Base-by-base conservation (phyloP, 2,888 invertebrate genomes). In the Xanthia icteritia region DNA sequence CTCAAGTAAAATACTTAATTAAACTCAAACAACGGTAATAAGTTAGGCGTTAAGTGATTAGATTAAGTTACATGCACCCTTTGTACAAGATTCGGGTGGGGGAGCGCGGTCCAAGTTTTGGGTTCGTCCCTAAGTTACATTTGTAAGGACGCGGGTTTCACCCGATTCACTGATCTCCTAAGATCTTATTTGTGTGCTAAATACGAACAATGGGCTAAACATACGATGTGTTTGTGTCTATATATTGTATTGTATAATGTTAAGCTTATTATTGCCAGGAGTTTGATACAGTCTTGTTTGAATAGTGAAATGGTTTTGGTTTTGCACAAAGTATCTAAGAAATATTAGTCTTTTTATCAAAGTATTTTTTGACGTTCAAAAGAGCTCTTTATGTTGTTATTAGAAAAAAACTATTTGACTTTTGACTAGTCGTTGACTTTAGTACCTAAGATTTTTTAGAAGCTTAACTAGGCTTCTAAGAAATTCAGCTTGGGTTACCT, bases 121-220 rank as follows among this genome's bases (percentile, higher is more conserved):
- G 93, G 93, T 91, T 91, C 93, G 93, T 93, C 95, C 95, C 94
- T 94, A 96, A 96, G 95, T 95, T 95, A 95, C 92, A 90, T 92
- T 91, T 92, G 92, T 92, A 89, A 93, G 91, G 91, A 91, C 86
- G 83, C 88, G 92, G 92, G 92, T 92, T 90, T 78, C 65, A 8
- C 65, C 89, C 92, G 90, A 89, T 90, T 92, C 93, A 90, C 90
- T 93, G 92, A 92, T 92, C 92, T 91, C 86, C 89, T 87, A 90
- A 91, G 91, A 93, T 92, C 92, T 93, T 93, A 92, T 94, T 93
- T 93, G 93, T 91, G 89, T 90, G 90, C 86, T 90, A 90, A 91
- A 89, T 91, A 84, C 83, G 91, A 92, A 94, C 94, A 94, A 94
- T 92, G 86, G 91, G 81, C 88, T 86, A 87, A 88, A 87, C 82